Conservation (phyloP, 2,888 invertebrate species). For the Heliconius cydno region DNA sequence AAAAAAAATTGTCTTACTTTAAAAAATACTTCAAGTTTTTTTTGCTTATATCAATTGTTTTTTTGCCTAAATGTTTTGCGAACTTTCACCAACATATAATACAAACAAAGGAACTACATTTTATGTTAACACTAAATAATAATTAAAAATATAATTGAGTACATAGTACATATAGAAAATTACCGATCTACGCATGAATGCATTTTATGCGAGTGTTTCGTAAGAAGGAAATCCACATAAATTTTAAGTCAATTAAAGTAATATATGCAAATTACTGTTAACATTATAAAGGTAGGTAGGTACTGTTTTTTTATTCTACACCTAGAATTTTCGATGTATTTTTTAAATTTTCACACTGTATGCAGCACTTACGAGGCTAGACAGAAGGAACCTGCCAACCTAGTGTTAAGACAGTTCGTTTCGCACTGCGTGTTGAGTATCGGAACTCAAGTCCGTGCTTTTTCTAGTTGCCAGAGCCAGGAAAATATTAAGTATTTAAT, state of each 20-base stretch:
- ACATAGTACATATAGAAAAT: neutral
- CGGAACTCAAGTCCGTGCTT: no score
- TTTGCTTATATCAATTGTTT: neutral
- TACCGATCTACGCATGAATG: neutral
- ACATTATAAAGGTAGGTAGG: neutral
- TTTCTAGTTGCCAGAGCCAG: no score
- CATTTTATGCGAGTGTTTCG: neutral
- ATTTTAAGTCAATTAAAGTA: slow-evolving; percentile 7
- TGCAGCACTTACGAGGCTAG: no score
- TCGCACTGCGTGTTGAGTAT: no score
- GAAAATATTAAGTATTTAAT: no score
- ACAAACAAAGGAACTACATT: neutral
- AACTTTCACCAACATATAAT: neutral
- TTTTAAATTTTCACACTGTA: no score
- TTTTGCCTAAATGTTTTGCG: neutral
- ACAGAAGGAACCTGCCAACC: no score
- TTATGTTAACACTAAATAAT: neutral
- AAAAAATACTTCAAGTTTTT: no score
- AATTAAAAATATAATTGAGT: neutral
- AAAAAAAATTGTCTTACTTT: neutral
- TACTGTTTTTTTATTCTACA: neutral
- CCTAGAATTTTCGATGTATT: neutral
- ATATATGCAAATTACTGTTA: neutral
- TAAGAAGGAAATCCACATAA: slow-evolving; percentile 5
- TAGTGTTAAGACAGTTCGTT: no score